Evolutionary conservation across 2,113 vertebrate genomes (phyloP), one percentile per base, ranked within the genome.

Genomic region (Microcebus jonahi): DNA sequence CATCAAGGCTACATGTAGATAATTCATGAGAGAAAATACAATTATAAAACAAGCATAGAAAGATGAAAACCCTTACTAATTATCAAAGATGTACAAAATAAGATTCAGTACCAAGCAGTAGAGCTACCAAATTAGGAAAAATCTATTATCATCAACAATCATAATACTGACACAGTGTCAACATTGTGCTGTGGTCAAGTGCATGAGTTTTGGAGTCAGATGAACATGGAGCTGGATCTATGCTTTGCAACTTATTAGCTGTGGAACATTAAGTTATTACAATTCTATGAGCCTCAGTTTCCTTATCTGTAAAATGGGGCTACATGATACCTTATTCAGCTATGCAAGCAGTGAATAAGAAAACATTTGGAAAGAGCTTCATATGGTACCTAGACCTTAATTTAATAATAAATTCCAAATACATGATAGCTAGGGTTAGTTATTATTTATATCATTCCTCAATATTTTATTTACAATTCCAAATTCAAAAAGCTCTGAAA

Each of bases 371-470:
- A 50, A 76, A 76, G 63, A 81, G n/a, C 55, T n/a, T 63, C n/a
- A 21, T 50, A 34, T 67, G 20, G 15, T 31, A 2, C 25, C 18
- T 63, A n/a, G 12, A 20, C 21, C 23, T 85, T 90, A 90, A 63
- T 79, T 79, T 90, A 85, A 63, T 79, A 85, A 92, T 82, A 39
- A 83, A 83, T 83, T 91, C 83, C 65, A 92, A 88, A 67, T 36
- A 87, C 31, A 68, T 59, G 39, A 42, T 15, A 88, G 31, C 25
- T 59, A 65, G n/a, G 50, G 45, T 76, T 59, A 75, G 67, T 92
- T 82, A 57, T 48, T 50, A 48, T 88, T 88, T 59, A 39, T 76
- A 48, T 68, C 25, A 82, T 9, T 36, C 75, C 59, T 71, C 83
- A 75, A 48, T 82, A 29, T 92, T 67, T 36, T 75, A 31, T 88